Percentiles rank a stretch among this genome's conserved stretches.
Conservation (phyloP, 2,888 invertebrate species). For the Nipponacmea schrenckii region DNA sequence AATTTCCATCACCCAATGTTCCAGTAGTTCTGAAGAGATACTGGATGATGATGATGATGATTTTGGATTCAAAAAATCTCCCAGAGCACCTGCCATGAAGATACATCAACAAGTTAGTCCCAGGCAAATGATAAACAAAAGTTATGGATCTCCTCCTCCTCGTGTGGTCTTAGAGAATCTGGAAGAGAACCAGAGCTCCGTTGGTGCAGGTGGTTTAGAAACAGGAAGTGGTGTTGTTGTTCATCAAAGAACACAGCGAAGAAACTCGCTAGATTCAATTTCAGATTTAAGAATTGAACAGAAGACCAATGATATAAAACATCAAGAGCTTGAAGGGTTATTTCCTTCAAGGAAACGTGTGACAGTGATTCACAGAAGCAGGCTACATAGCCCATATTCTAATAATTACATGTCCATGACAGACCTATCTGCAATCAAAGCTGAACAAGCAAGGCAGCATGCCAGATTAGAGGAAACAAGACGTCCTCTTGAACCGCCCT, state of each 20-base stretch:
- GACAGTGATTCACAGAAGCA: too few relatives aligned
- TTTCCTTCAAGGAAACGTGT: too few relatives aligned
- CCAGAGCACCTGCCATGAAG: background rate
- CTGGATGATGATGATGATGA: conserved; percentile 28
- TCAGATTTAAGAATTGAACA: too few relatives aligned
- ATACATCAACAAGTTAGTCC: background rate
- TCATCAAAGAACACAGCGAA: background rate
- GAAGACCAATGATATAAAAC: too few relatives aligned
- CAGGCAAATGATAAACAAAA: background rate
- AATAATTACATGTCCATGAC: too few relatives aligned
- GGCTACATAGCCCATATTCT: too few relatives aligned
- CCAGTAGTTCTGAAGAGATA: conserved; percentile 29
- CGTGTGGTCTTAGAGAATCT: conserved; percentile 46
- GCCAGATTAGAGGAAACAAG: too few relatives aligned
- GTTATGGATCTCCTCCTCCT: conserved; percentile 50
- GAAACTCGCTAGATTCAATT: background rate
- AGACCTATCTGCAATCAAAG: too few relatives aligned
- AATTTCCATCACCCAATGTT: conserved; percentile 24
- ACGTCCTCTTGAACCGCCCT: conserved; percentile 53
- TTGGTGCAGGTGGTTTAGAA: too few relatives aligned
- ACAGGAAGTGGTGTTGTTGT: too few relatives aligned
- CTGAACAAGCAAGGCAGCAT: too few relatives aligned
- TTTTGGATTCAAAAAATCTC: background rate
- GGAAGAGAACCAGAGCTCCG: conserved; percentile 14
- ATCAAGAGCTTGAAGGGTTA: too few relatives aligned